Evolutionary conservation across 2,797 vertebrate species (phyloP).

Genomic region (Prunella strophiata): DNA sequence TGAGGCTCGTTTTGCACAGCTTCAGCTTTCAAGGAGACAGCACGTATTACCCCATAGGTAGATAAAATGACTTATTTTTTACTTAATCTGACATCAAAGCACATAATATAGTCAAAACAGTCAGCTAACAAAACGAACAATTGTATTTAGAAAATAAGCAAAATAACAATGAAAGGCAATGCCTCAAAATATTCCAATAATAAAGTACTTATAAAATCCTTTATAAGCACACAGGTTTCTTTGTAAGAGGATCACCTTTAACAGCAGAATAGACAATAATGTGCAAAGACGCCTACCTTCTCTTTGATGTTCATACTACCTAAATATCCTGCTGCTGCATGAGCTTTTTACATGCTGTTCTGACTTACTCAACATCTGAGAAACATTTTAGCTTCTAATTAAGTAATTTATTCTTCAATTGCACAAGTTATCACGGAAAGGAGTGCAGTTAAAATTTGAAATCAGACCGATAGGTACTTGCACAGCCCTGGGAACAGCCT

Average conservation of each 20-base stretch:
- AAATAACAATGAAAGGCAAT: not conserved
- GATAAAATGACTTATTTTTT: not conserved
- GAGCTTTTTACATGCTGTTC: not conserved
- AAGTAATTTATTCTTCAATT: not conserved
- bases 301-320: not conserved
- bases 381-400: not conserved
- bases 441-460: not conserved
- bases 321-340: not conserved
- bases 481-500: not conserved
- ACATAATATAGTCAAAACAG: not conserved
- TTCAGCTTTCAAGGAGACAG: not conserved
- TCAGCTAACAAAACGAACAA: not conserved
- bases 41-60: fast-evolving
- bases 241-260: fast-evolving
- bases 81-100: not conserved
- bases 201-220: not conserved
- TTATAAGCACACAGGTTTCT: fast-evolving
- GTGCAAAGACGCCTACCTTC: not conserved
- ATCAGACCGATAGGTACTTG: fast-evolving
- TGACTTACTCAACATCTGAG: not conserved
- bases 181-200: not conserved
- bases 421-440: not conserved
- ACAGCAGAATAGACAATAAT: not conserved
- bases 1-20: not conserved
- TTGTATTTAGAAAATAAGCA: not conserved